Evolutionary conservation across 2,888 invertebrate genomes (phyloP).

Genomic region (Erynnis tages): DNA sequence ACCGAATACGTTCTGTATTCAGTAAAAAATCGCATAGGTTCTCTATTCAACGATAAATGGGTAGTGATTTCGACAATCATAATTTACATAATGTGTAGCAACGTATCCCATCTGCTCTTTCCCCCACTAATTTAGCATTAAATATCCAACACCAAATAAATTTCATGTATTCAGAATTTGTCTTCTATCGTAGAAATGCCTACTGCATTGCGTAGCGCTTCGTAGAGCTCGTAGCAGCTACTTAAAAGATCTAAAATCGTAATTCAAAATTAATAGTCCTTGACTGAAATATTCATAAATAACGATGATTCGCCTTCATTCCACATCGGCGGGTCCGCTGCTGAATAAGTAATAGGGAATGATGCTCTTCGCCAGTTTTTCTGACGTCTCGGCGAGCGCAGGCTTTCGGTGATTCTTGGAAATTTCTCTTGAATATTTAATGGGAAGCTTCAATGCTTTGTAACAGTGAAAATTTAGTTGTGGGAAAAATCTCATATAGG

Average conservation of each 20-base stretch:
- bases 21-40: too few species aligned
- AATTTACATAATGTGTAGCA: too few species aligned
- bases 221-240: not conserved
- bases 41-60: too few species aligned
- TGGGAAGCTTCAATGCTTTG: not conserved
- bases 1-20: too few species aligned
- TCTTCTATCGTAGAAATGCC: too few species aligned
- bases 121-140: too few species aligned
- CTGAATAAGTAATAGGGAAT: slow-evolving; percentile 17
- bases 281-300: slow-evolving; percentile 5
- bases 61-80: too few species aligned
- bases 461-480: slow-evolving; percentile 2
- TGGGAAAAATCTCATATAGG: too few species aligned
- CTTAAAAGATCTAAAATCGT: not conserved
- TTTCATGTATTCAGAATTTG: too few species aligned
- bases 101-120: too few species aligned
- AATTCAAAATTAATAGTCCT: not conserved
- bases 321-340: not conserved
- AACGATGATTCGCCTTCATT: slow-evolving; percentile 2
- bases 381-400: slow-evolving; percentile 7
- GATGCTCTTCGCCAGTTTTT: slow-evolving; percentile 11
- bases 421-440: slow-evolving; percentile 15
- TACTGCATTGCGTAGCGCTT: not conserved
- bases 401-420: not conserved
- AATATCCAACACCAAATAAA: too few species aligned